Conservation (phyloP, 2,113 vertebrate genomes). For the Marcusenius ussheri region DNA sequence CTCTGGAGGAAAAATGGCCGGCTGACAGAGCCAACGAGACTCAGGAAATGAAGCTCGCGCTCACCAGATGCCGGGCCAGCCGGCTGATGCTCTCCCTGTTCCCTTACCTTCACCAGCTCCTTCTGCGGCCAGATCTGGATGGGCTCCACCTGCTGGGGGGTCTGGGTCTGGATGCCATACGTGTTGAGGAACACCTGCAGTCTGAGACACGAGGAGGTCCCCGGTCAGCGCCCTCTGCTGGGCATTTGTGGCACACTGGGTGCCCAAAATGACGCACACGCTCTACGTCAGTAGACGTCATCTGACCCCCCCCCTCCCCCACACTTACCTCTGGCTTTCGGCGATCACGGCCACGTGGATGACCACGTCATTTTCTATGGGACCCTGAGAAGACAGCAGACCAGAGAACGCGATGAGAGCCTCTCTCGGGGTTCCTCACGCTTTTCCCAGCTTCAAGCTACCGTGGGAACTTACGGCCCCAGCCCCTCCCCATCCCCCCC, state of each 20-base stretch:
- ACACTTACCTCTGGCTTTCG: conserved; percentile 88
- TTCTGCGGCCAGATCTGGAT: conserved; percentile 98
- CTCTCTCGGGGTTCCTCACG: background rate
- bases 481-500: background rate
- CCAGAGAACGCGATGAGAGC: background rate
- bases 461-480: background rate
- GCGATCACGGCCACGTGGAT: conserved; percentile 87
- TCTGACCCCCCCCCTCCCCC: background rate
- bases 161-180: conserved; percentile 94
- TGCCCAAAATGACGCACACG: background rate
- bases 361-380: conserved; percentile 89
- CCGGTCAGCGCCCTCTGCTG: background rate
- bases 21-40: background rate
- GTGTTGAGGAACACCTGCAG: conserved; percentile 98
- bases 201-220: conserved; percentile 46
- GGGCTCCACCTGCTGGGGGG: conserved; percentile 93
- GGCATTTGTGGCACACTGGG: background rate
- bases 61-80: background rate
- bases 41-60: background rate
- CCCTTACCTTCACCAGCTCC: conserved; percentile 88
- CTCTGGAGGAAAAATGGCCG: background rate
- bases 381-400: conserved; percentile 69
- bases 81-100: background rate
- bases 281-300: background rate
- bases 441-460: background rate